phyloP scores from a whole-genome alignment of 2,888 invertebrate species.

The Caenorhabditis zanzibari region DNA sequence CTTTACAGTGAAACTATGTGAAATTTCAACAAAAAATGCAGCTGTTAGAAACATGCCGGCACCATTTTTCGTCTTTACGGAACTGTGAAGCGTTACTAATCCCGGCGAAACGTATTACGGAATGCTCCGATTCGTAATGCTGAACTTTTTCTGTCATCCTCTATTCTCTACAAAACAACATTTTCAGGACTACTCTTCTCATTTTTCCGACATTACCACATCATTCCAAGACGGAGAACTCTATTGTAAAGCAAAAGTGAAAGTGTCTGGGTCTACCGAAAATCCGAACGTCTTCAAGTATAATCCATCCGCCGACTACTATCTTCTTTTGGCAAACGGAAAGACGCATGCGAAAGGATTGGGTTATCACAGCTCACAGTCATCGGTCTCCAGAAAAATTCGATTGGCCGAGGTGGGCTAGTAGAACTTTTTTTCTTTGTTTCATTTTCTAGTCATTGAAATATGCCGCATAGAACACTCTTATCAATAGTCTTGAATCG shows the following conservation, averaged over 20 bases:
- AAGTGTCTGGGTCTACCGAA: slow-evolving; percentile 38
- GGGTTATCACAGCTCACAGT: slow-evolving; percentile 41
- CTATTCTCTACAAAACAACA: neutral
- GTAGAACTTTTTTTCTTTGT: slow-evolving; percentile 6
- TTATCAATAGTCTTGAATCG: slow-evolving; percentile 18
- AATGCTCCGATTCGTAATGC: no score
- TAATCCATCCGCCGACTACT: slow-evolving; percentile 49
- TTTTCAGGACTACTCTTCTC: slow-evolving; percentile 47
- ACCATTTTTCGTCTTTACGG: no score
- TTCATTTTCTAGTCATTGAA: slow-evolving; percentile 32
- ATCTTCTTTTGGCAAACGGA: slow-evolving; percentile 64
- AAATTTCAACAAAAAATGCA: no score
- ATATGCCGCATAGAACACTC: neutral
- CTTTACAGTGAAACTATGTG: no score
- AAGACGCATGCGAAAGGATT: slow-evolving; percentile 53
- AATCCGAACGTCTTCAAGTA: slow-evolving; percentile 61
- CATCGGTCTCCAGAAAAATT: slow-evolving; percentile 52
- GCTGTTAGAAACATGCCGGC: no score
- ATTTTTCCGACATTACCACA: slow-evolving; percentile 47
- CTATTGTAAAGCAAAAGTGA: slow-evolving; percentile 61
- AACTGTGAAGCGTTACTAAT: no score
- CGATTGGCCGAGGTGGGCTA: slow-evolving; percentile 46
- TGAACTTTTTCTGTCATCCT: neutral
- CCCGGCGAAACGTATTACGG: no score
- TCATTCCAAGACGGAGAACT: slow-evolving; percentile 57